phyloP scores from a whole-genome alignment of 2,888 invertebrate genomes.

The Pristionchus exspectatus region DNA sequence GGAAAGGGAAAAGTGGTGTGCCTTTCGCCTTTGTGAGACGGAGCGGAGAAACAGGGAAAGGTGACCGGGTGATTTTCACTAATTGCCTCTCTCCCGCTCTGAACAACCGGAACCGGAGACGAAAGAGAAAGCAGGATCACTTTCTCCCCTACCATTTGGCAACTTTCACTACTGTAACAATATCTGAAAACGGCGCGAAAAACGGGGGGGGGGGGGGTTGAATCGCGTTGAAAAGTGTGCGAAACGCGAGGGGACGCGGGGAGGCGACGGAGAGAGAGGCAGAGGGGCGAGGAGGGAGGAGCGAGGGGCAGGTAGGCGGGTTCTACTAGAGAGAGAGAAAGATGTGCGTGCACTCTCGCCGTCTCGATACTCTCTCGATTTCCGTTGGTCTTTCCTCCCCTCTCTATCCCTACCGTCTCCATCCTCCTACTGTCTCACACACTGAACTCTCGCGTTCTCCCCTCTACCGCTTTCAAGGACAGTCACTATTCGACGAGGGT shows the following conservation, averaged over 20 bases:
- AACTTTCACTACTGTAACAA: background rate
- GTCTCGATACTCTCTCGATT: conserved; percentile 37
- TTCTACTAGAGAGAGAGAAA: conserved; percentile 20
- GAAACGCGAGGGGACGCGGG: background rate
- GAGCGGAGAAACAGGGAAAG: background rate
- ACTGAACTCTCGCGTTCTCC: background rate
- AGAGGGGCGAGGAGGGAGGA: background rate
- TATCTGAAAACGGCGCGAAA: background rate
- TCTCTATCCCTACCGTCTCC: background rate
- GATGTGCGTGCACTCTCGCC: conserved; percentile 32
- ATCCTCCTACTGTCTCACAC: background rate
- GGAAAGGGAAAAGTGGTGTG: conserved; percentile 45
- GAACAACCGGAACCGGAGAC: conserved; percentile 14
- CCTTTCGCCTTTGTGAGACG: background rate
- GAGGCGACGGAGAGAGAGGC: background rate
- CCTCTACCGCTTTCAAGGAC: conserved; percentile 29
- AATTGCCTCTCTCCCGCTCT: background rate
- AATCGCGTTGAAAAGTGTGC: background rate
- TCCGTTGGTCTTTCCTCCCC: background rate
- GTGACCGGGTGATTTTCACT: conserved; percentile 46
- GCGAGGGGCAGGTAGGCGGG: conserved; percentile 41
- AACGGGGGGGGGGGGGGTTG: too few relatives aligned
- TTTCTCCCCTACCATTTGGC: background rate
- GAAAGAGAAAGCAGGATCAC: background rate
- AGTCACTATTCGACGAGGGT: conserved; percentile 1